Evolutionary conservation across 2,797 vertebrate genomes (phyloP).

Genomic region (Otus scops): DNA sequence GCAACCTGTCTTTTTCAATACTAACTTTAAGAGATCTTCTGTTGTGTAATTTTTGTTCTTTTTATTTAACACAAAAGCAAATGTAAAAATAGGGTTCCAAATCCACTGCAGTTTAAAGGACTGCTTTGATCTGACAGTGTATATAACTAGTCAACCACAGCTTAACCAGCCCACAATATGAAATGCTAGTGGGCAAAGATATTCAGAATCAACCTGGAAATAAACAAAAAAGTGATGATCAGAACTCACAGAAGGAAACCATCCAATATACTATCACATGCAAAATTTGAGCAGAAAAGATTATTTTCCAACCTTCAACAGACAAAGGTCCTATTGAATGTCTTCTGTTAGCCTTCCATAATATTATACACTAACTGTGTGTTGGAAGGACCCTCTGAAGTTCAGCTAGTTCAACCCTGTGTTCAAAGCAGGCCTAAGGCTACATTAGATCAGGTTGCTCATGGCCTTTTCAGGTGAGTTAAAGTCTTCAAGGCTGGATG

Average conservation of each 20-base stretch:
- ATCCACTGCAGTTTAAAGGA: background rate
- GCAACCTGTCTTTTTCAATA: background rate
- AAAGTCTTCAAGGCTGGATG: background rate
- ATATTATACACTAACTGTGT: background rate
- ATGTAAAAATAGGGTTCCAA: background rate
- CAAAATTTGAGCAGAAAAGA: background rate
- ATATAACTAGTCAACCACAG: background rate
- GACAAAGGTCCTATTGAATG: background rate
- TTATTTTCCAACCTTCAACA: background rate
- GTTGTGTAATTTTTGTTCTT: background rate
- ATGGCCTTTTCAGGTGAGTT: background rate
- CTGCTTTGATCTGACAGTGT: background rate
- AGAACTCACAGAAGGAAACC: background rate
- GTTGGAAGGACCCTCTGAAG: background rate
- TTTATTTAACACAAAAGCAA: background rate
- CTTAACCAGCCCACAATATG: background rate
- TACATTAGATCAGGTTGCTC: background rate
- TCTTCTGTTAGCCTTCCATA: background rate
- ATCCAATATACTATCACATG: background rate
- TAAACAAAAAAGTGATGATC: background rate
- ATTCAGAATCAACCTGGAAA: background rate
- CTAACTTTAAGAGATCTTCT: background rate
- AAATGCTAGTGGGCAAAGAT: background rate
- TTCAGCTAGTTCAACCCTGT: background rate
- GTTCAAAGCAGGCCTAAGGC: background rate